These are phyloP conservation scores for Pseudeuparius sepicola DNA, from an alignment of 2,888 invertebrate species.

Conservation along the genomic window DNA sequence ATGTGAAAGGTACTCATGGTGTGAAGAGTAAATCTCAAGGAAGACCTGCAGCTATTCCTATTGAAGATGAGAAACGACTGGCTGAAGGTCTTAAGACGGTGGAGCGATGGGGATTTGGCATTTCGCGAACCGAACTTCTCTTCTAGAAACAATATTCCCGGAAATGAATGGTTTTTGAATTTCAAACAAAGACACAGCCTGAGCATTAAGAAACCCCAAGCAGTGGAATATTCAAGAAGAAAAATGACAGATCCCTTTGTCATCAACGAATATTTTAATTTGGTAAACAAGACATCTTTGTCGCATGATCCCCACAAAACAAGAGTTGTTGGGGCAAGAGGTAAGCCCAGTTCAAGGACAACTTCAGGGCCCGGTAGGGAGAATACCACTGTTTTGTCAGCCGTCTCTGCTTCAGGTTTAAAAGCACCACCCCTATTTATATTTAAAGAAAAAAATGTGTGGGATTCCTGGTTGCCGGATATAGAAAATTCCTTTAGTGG, in stretches of 20 bases:
- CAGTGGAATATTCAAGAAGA: too few species aligned
- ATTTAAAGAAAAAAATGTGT: slow-evolving; percentile 30
- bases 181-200: slow-evolving; percentile 7
- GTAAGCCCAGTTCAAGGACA: slow-evolving; percentile 18
- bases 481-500: slow-evolving; percentile 17
- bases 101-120: slow-evolving; percentile 3
- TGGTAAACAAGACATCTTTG: too few species aligned
- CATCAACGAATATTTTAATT: too few species aligned
- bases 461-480: slow-evolving; percentile 29
- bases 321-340: slow-evolving; percentile 20
- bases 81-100: slow-evolving; percentile 8
- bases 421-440: slow-evolving; percentile 31
- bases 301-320: slow-evolving; percentile 24
- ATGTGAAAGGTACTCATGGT: slow-evolving; percentile 9
- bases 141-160: too few species aligned
- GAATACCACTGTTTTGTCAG: slow-evolving; percentile 28
- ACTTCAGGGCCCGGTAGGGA: slow-evolving; percentile 28
- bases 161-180: slow-evolving; percentile 2
- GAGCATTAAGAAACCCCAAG: too few species aligned
- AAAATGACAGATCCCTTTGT: too few species aligned
- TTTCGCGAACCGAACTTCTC: slow-evolving; percentile 4
- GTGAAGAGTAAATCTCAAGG: slow-evolving; percentile 9
- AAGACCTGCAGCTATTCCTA: slow-evolving; percentile 6
- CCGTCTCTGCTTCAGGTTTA: slow-evolving; percentile 23
- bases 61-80: slow-evolving; percentile 8